Conservation (phyloP, 2,113 vertebrate species). For the Oreotrochilus melanogaster region DNA sequence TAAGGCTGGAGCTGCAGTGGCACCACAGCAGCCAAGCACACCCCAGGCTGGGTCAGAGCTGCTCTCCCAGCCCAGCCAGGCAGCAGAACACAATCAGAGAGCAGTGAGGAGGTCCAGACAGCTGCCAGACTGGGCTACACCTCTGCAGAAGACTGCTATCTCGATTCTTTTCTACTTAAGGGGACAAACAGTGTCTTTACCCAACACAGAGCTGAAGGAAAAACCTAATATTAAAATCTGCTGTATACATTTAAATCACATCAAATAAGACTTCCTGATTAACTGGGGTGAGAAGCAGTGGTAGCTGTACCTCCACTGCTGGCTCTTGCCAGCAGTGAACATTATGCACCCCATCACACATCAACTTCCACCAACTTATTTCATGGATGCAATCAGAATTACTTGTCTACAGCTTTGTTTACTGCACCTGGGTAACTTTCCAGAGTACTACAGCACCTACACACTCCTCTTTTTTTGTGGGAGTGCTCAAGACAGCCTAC, state of each 20-base stretch:
- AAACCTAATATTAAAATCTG: not conserved
- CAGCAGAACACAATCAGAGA: not conserved
- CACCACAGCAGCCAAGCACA: not conserved
- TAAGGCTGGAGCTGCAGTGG: not conserved
- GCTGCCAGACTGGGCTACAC: not conserved
- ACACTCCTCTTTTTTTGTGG: accelerated
- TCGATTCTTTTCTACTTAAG: not conserved
- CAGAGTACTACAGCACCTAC: not conserved
- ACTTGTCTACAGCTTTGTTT: accelerated
- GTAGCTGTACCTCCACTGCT: not conserved
- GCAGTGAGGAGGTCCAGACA: not conserved
- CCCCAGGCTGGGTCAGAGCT: accelerated
- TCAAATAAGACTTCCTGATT: not conserved
- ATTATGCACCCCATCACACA: accelerated
- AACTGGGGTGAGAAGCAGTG: not conserved
- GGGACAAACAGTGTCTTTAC: not conserved
- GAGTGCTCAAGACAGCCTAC: not conserved
- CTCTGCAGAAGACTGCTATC: not conserved
- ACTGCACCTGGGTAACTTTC: accelerated
- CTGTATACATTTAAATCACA: not conserved
- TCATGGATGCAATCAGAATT: accelerated
- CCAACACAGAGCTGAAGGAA: not conserved
- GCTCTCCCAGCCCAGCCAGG: not conserved
- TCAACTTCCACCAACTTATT: not conserved
- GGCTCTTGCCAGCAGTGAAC: accelerated